Evolutionary conservation across 2,888 invertebrate genomes (phyloP).

Genomic region (Luperina testacea): DNA sequence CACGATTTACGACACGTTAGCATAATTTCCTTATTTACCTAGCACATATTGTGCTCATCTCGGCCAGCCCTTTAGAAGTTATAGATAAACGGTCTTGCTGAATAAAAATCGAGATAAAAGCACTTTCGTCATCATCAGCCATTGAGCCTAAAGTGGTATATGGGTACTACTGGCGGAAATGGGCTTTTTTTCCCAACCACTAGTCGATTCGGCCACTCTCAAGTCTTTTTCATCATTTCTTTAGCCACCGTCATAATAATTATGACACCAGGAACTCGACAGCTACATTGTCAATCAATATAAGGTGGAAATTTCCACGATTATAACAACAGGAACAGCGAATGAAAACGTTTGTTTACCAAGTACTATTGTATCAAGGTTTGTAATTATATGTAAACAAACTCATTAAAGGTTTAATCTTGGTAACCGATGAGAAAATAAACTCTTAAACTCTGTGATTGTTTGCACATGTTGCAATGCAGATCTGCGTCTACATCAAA

Average conservation of each 20-base stretch:
- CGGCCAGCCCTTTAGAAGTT: neutral
- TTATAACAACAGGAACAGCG: neutral
- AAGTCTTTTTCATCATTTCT: neutral
- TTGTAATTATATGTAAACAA: slow-evolving; percentile 31
- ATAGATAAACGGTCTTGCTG: neutral
- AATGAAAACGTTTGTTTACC: neutral
- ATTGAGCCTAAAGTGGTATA: neutral
- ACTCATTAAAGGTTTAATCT: slow-evolving; percentile 25
- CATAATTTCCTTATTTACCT: slow-evolving; percentile 4
- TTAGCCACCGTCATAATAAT: neutral
- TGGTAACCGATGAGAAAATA: slow-evolving; percentile 10
- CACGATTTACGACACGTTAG: neutral
- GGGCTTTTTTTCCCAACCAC: neutral
- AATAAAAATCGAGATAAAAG: neutral
- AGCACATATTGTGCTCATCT: neutral
- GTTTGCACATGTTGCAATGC: slow-evolving; percentile 9
- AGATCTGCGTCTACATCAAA: neutral
- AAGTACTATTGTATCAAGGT: slow-evolving; percentile 22
- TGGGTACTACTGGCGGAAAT: neutral
- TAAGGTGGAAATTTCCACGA: neutral
- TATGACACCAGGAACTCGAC: neutral
- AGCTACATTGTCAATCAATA: neutral
- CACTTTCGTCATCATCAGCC: neutral
- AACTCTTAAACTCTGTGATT: neutral
- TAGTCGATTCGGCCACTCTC: neutral